Conservation (phyloP, 2,888 invertebrate genomes). For the Strigamia maritima region DNA sequence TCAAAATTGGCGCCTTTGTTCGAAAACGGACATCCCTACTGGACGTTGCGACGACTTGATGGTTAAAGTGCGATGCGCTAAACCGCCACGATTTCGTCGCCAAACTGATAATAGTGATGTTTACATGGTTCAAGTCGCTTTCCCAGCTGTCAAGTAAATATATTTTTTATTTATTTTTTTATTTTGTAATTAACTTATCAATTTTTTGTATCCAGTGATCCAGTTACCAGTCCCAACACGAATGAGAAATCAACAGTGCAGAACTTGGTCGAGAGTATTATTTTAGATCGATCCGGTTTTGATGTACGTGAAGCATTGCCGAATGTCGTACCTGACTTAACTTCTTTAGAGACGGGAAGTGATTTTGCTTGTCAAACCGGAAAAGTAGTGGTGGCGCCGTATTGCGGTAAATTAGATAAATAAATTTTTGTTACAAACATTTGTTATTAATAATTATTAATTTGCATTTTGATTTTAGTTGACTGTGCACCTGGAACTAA, state of each 20-base stretch:
- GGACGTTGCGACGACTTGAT: constrained; percentile 85
- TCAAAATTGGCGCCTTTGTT: constrained; percentile 95
- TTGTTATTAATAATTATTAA: neutral
- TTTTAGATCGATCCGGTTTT: constrained; percentile 89
- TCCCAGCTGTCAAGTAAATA: constrained; percentile 81
- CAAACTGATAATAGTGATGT: constrained; percentile 66
- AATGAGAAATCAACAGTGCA: constrained; percentile 76
- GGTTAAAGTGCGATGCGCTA: constrained; percentile 53
- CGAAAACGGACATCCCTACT: constrained; percentile 68
- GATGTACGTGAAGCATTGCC: constrained; percentile 89
- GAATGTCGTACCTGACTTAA: constrained; percentile 90
- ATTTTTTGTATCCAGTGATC: constrained; percentile 65
- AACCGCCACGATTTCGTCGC: constrained; percentile 63
- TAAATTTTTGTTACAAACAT: neutral
- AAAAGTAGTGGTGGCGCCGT: constrained; percentile 88
- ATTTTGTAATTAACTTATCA: too few relatives aligned
- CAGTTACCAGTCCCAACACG: constrained; percentile 78
- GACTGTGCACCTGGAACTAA: constrained; percentile 89
- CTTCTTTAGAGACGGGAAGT: constrained; percentile 78
- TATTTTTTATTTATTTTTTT: neutral
- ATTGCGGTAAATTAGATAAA: constrained; percentile 68
- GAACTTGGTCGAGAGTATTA: constrained; percentile 78
- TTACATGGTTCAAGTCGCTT: constrained; percentile 75
- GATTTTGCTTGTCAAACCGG: constrained; percentile 90
- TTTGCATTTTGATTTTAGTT: constrained; percentile 54